Base-by-base conservation (phyloP, 2,113 vertebrate genomes). In the Epinephelus cyanopodus region DNA sequence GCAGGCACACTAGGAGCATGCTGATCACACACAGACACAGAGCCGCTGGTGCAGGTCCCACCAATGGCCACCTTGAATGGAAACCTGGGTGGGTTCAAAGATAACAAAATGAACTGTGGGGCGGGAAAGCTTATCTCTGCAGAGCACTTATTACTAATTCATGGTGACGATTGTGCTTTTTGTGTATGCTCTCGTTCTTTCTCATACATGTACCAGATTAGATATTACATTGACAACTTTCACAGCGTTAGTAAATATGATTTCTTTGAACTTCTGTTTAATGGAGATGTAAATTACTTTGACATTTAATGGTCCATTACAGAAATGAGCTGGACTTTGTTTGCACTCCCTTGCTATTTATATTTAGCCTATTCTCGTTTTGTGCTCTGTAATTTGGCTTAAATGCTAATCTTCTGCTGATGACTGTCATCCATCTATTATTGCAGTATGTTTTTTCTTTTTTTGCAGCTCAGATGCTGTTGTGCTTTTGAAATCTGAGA, bases 1-100 rank as follows among this genome's bases (percentile, higher is more conserved):
- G 96, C 96, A 97, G 96, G 96, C 98, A 97, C 95, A 97, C 96
- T 90, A 99, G 95, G 96, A 99, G 96, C 97, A 99, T 97, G 96
- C 97, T 97, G 96, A 98, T 98, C 97, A 97, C 96, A 97, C 96
- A 97, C 95, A 98, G 95, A 97, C 96, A 97, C 95, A 98, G 95
- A 97, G 97, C 97, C 97, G 95, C 96, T 96, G 98, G 97, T 97
- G 98, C 96, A 97, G 95, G 96, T 97, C 97, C 98, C 97, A 97
- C 98, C 97, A 99, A 98, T 97, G 97, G 97, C 98, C 98, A 98
- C 97, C 97, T 99, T 97, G 98, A 99, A 99, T 98, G 98, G 97
- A 98, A 99, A 98, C 98, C 98, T 99, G 97, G 96, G 96, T 96
- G 96, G 94, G 97, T 95, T 97, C 95, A 94, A 95, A 95, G 87